phyloP scores from a whole-genome alignment of 2,113 vertebrate genomes.

The Carassius auratus region DNA sequence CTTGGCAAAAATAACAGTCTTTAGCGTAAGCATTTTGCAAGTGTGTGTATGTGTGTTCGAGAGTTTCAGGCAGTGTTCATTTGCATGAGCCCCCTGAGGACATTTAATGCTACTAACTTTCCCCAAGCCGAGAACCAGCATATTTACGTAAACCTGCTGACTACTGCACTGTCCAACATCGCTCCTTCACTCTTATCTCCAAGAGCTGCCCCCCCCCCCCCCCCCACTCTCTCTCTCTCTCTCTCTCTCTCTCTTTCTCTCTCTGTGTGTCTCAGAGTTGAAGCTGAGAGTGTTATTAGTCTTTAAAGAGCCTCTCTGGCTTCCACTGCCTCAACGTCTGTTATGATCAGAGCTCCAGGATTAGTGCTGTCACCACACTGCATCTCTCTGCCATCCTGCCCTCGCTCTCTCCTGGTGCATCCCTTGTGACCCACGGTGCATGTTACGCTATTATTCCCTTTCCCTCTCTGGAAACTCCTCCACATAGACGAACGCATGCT shows the following conservation, averaged over 20 bases:
- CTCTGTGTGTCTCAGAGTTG: neutral
- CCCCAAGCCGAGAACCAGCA: constrained; percentile 15
- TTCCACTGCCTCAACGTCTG: constrained; percentile 74
- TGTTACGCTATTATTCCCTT: constrained; percentile 78
- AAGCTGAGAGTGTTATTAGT: constrained; percentile 27
- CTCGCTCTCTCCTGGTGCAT: constrained; percentile 41
- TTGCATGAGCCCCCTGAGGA: constrained; percentile 37
- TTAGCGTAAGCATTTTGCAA: constrained; percentile 9
- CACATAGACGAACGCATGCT: neutral
- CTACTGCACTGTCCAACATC: constrained; percentile 64
- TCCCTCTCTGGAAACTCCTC: neutral
- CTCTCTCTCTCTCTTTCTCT: neutral
- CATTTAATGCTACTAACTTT: constrained; percentile 35
- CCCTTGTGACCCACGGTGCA: constrained; percentile 80
- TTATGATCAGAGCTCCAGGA: constrained; percentile 85
- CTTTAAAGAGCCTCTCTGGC: constrained; percentile 23
- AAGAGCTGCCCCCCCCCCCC: neutral
- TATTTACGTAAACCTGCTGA: constrained; percentile 59
- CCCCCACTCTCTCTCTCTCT: no score
- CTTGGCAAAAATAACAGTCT: constrained; percentile 26
- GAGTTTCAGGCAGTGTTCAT: constrained; percentile 33
- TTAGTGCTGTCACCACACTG: constrained; percentile 81
- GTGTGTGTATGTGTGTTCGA: neutral
- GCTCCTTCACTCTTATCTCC: constrained; percentile 1
- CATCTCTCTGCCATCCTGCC: constrained; percentile 60